Evolutionary conservation across 1,140 invertebrate species (phyloP).

Genomic region (Drosophila simulans): DNA sequence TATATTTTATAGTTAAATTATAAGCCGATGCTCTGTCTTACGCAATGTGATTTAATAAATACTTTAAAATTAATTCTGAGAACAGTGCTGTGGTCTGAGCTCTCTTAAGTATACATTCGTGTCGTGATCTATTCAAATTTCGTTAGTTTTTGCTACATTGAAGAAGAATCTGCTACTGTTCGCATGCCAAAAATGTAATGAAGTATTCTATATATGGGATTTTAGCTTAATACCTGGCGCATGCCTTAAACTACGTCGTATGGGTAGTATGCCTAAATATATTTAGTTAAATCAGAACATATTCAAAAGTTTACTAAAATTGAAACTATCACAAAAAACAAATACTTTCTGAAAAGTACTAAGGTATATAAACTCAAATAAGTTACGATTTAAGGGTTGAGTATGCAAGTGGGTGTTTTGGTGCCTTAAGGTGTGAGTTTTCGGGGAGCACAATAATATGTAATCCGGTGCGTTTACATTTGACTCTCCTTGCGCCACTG

Average conservation of each 20-base stretch:
- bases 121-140: constrained; percentile 54
- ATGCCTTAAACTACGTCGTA: constrained; percentile 68
- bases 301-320: constrained; percentile 71
- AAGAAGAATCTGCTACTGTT: constrained; percentile 53
- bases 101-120: constrained; percentile 45
- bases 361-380: constrained; percentile 51
- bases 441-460: neutral
- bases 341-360: constrained; percentile 70
- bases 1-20: constrained; percentile 28
- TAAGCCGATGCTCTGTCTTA: constrained; percentile 28
- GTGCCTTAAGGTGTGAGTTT: neutral
- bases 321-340: constrained; percentile 82
- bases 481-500: constrained; percentile 89
- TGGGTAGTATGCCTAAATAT: constrained; percentile 54
- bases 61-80: constrained; percentile 42
- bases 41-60: constrained; percentile 40
- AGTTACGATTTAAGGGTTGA: constrained; percentile 47
- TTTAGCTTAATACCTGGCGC: constrained; percentile 65
- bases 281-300: constrained; percentile 63
- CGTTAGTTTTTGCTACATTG: constrained; percentile 49
- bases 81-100: constrained; percentile 40
- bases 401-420: constrained; percentile 52
- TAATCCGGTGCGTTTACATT: constrained; percentile 63
- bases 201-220: constrained; percentile 33
- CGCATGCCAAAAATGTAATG: constrained; percentile 61